phyloP scores from a whole-genome alignment of 2,113 vertebrate species.

The Muntiacus muntjak region DNA sequence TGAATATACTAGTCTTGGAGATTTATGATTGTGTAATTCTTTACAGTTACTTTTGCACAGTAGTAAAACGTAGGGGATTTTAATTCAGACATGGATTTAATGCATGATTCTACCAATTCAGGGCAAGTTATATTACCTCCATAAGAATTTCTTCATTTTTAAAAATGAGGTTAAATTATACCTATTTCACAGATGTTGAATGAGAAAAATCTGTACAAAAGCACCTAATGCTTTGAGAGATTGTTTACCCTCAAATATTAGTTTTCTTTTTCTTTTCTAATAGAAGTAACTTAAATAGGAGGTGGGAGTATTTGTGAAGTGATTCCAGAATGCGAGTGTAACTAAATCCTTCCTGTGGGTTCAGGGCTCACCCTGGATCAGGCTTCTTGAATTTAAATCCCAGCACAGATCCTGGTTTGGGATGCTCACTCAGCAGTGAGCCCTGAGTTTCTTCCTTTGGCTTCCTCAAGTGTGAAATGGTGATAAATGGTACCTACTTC shows the following conservation, averaged over 20 bases:
- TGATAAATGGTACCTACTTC: not conserved
- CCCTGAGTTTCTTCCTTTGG: not conserved
- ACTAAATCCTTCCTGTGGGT: not conserved
- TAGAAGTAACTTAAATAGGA: not conserved
- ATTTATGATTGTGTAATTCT: not conserved
- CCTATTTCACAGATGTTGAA: not conserved
- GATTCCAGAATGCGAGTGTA: not conserved
- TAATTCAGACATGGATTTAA: constrained; percentile 22
- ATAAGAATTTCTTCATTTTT: constrained; percentile 12
- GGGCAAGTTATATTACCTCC: not conserved
- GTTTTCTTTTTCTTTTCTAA: constrained; percentile 5
- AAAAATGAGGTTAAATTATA: constrained; percentile 24
- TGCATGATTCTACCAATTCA: not conserved
- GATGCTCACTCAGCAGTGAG: not conserved
- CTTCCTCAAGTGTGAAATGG: constrained; percentile 20
- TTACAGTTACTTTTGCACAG: constrained; percentile 19
- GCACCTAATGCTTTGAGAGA: not conserved
- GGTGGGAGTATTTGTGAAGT: not conserved
- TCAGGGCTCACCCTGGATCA: not conserved
- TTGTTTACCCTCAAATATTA: not conserved
- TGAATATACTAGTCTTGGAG: not conserved
- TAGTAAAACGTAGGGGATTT: not conserved
- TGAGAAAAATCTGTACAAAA: constrained; percentile 4
- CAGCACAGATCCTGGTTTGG: not conserved
- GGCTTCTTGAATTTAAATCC: constrained; percentile 33